Base-by-base conservation (phyloP, 2,113 vertebrate genomes). In the Pardalotus punctatus region DNA sequence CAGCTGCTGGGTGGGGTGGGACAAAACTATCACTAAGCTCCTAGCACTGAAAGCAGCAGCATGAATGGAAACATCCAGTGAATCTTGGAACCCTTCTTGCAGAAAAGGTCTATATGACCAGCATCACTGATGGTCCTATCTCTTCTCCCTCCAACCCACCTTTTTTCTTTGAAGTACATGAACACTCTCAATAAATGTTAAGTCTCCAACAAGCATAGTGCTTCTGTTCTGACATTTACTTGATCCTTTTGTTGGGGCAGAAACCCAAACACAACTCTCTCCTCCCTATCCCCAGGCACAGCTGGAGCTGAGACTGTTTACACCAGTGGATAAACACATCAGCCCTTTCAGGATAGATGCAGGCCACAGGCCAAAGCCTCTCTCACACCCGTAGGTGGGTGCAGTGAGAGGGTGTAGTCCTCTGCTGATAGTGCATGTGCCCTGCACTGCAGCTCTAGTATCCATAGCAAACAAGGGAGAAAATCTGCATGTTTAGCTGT, bases 331-430 rank as follows among this genome's bases (percentile, higher is more conserved):
- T 40, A 57, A 82, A 50, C 50, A 71, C 42, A 64, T 35, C 36
- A 61, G n/a, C 54, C 74, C 35, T 48, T 47, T 40, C n/a, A 69
- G 87, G 40, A 61, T n/a, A 81, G 35, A n/a, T n/a, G 57, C 81
- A 79, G 70, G 83, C 51, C 61, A 31, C 10, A 21, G 66, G 71
- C 66, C 56, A 82, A 58, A 80, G 78, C 33, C 50, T 87, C 33
- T 36, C 60, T 61, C 80, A 33, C 0, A 6, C 23, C 47, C 0
- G 0, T 1, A 56, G 29, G 18, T 27, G 47, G 51, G 74, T 40
- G 61, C 64, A 86, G 66, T 6, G 24, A 33, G n/a, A 66, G 28
- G 43, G 51, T 54, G 61, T 23, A 66, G 42, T n/a, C 21, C 35
- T 42, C 71, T 67, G 38, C 48, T 54, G 53, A 36, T 0, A 22